Base-by-base conservation (phyloP, 2,888 invertebrate species). In the Xestia xanthographa region DNA sequence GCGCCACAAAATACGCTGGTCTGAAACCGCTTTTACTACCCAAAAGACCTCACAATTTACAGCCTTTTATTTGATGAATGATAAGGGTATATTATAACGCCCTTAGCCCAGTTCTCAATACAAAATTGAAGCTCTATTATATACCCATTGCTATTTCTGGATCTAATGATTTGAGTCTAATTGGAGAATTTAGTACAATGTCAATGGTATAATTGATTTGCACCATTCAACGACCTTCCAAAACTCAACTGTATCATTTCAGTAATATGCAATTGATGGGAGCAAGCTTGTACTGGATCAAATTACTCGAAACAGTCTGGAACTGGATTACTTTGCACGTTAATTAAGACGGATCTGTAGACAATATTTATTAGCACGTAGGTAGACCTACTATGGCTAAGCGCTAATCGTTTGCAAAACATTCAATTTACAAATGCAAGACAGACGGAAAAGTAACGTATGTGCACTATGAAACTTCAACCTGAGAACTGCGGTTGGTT, bases 231-330 rank as follows among this genome's bases (percentile, higher is more conserved):
- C 48, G 75, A 77, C 76, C 75, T 76, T 73, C 71, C 77, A 53
- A 79, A 86, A 80, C 43, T 38, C 69, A 76, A 76, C 58, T 75
- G 76, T 67, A 73, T 86, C 29, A 79, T 84, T 74, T 72, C 62
- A 62, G 77, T 75, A 67, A 60, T 71, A 69, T 41, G 12, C 63
- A 80, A 73, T 84, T 86, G 50, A 73, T 73, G 53, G 53, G 69
- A 82, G 74, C 82, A 20, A 78, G 74, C 53, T 69, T 26, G n/a
- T 76, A 76, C 88, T 66, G 82, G 88, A 75, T 79, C 48, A 62
- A 77, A 75, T 76, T 63, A 63, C 76, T n/a, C 20, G 38, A 41
- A 70, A 53, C 74, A 56, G 78, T 74, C 66, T 66, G 26, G 43
- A 73, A 74, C 72, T 67, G 67, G 71, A 72, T 83, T 74, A 66